Base-by-base conservation (phyloP, 2,797 vertebrate species). In the Peromyscus melanophrys region DNA sequence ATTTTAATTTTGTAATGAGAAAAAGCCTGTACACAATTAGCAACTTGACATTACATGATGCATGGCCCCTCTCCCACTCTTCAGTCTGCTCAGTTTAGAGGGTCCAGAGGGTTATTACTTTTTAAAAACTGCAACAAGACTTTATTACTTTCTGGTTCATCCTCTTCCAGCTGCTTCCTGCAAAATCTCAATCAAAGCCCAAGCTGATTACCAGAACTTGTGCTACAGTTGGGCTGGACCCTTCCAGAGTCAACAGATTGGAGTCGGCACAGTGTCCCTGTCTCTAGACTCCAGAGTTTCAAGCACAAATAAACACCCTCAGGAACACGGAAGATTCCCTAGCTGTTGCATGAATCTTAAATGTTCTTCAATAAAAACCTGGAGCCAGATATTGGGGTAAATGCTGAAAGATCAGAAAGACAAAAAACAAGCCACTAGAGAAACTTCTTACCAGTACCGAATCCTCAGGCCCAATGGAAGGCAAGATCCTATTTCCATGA, bases 21-120 rank as follows among this genome's bases (percentile, higher is more conserved):
- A 65, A 89, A 57, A 6, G 1, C 14, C 31, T 52, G 23, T 61
- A 34, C 55, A 86, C 37, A 65, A 31, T 71, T n/a, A 92, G 92
- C 85, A 89, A 67, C n/a, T 37, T 85, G 43, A 3, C 55, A 29
- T 94, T 89, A 82, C 85, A 65, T 76, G 85, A 87, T 73, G 57
- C 92, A 4, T 37, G 4, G 59, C 46, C 23, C 37, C 11, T 29
- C 75, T 65, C 55, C 85, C 57, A 57, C 75, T 92, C 81, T 29
- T 67, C 61, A 78, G 71, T 75, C 81, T 94, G 23, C 83, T 77
- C 59, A 63, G 31, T 37, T 4, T 37, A 84, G 46, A 82, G 59
- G 21, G 31, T 31, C 63, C 82, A 0, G 27, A 73, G 49, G 40
- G 52, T 40, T 40, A 19, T 40, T 82, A 49, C 59, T 89, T 89